Conservation (phyloP, 2,888 invertebrate species). For the Drosophila mimica region DNA sequence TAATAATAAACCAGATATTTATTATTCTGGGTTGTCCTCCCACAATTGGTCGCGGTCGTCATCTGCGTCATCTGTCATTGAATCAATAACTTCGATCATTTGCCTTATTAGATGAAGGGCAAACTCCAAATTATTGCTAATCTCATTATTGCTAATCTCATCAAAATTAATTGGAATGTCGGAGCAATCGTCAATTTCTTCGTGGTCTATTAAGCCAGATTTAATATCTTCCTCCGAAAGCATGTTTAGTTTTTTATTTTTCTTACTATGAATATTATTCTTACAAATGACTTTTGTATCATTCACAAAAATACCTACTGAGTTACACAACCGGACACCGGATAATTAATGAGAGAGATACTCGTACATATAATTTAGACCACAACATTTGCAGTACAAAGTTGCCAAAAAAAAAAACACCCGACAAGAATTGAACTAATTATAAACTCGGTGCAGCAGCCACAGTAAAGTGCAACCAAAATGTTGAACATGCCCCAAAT, state of each 20-base stretch:
- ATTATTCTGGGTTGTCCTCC: background rate
- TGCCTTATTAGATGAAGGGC: background rate
- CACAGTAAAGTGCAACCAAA: constrained; percentile 45
- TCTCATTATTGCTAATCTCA: constrained; percentile 1
- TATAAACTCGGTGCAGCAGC: constrained; percentile 52
- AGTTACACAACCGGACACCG: background rate
- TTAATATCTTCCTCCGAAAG: background rate
- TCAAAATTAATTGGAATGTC: constrained; percentile 12
- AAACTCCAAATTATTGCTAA: background rate
- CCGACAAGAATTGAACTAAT: constrained; percentile 63
- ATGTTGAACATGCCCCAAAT: constrained; percentile 57
- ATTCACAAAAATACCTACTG: background rate
- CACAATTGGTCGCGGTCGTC: background rate
- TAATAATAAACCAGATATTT: background rate
- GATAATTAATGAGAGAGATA: no score
- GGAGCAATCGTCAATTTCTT: background rate
- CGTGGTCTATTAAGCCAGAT: background rate
- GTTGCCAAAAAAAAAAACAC: constrained; percentile 11
- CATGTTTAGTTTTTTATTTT: constrained; percentile 4
- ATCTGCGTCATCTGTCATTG: background rate
- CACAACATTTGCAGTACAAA: background rate
- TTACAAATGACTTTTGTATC: background rate
- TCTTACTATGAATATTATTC: background rate
- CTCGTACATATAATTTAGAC: background rate
- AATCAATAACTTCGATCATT: background rate